Evolutionary conservation across 2,113 vertebrate species (phyloP), one percentile per base, ranked within the genome.

Genomic region (Campylorhamphus procurvoides): DNA sequence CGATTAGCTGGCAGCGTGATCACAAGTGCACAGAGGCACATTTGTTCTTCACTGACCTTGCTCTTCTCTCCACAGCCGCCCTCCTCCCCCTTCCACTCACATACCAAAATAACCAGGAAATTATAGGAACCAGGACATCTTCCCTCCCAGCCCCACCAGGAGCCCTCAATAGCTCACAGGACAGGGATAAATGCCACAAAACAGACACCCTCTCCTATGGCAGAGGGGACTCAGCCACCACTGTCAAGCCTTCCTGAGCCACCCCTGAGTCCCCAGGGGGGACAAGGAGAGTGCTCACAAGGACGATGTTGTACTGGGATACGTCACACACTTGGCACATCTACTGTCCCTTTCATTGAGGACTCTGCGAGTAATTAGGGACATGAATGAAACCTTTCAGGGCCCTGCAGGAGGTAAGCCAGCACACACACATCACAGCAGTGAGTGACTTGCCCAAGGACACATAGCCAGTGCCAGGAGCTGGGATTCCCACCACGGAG

Each of bases 41-140:
- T 91, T 96, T 97, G 95, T 96, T 97, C 95, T 95, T 77, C 91
- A 66, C 82, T 95, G 97, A 97, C 96, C 95, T 96, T 95, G 95
- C 96, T 90, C 89, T 79, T 94, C 91, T 90, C 93, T 94, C 89
- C 85, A 94, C 86, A 91, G 81, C 81, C 42, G 0, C 62, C 74
- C 81, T 91, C 95, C 93, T 97, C 92, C 96, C 91, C 49, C 82
- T 92, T 92, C 94, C 77, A 96, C 93, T 90, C 90, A 92, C 62
- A 44, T 90, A 96, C 92, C 88, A 95, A 96, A 95, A 94, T 92
- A 97, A 96, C 94, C 79, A 81, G 82, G 83, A 94, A 95, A 93
- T 94, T 96, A 92, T 90, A 92, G 76, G 92, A 97, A 90, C 78
- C 90, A 95, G 91, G 95, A 95, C 93, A 96, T 71, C 47, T 94